These are phyloP conservation scores for Anguilla anguilla DNA, from an alignment of 2,797 vertebrate species.

Conservation along the genomic window DNA sequence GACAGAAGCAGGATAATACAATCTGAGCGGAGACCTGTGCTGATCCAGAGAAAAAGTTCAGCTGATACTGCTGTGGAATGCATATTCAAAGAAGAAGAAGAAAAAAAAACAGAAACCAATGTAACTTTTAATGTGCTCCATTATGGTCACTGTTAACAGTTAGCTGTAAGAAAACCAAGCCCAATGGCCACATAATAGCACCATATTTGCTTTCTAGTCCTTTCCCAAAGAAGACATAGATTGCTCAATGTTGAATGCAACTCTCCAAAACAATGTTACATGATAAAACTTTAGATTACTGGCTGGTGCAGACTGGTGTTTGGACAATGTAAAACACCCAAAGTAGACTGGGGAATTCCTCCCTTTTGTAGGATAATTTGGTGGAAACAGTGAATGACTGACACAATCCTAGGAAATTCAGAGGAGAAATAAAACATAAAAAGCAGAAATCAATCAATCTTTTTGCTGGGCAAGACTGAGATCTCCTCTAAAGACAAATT, in stretches of 20 bases:
- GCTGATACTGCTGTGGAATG: not conserved
- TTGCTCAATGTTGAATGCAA: not conserved
- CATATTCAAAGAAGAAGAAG: not conserved
- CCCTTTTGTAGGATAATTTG: not conserved
- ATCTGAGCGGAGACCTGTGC: not conserved
- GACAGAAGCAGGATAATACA: not conserved
- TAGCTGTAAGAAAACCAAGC: not conserved
- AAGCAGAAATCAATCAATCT: not conserved
- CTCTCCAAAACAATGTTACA: conserved; percentile 22
- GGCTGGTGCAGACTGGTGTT: not conserved
- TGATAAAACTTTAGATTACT: conserved; percentile 10
- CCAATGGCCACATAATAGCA: not conserved
- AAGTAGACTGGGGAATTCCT: conserved; percentile 16
- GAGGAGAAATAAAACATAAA: not conserved
- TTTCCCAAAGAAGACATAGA: conserved; percentile 22
- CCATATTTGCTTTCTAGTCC: not conserved
- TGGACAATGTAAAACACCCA: not conserved
- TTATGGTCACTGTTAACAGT: too few relatives aligned
- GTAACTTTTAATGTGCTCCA: too few relatives aligned
- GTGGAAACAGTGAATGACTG: not conserved
- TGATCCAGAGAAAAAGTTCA: not conserved
- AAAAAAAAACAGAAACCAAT: not conserved
- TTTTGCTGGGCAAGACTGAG: not conserved
- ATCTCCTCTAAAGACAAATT: not conserved
- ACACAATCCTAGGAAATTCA: not conserved